phyloP scores from a whole-genome alignment of 2,113 vertebrate species.

The Spea multiplicata region DNA sequence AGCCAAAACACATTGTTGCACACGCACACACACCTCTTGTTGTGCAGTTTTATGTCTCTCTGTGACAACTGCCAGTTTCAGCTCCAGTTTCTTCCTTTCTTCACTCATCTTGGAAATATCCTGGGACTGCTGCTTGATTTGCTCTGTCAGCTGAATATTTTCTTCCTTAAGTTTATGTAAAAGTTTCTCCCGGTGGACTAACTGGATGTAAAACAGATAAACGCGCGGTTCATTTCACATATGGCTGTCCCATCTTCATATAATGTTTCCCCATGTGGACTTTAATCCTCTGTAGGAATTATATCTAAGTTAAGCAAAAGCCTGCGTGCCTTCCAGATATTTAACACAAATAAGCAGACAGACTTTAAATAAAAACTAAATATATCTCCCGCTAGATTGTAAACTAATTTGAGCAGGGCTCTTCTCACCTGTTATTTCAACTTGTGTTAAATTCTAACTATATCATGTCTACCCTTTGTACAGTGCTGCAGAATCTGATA shows the following conservation, averaged over 20 bases:
- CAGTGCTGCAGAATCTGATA: no score
- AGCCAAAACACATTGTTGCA: neutral
- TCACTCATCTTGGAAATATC: conserved; percentile 54
- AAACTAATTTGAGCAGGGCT: neutral
- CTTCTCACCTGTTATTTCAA: no score
- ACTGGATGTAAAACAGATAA: conserved; percentile 49
- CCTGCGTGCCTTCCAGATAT: conserved; percentile 29
- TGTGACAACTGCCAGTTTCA: conserved; percentile 59
- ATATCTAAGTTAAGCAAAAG: conserved; percentile 30
- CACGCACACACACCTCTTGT: conserved; percentile 55
- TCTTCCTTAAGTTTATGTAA: conserved; percentile 58
- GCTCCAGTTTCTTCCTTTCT: conserved; percentile 60
- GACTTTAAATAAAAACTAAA: neutral
- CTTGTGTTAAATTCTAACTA: no score
- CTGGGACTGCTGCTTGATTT: conserved; percentile 57
- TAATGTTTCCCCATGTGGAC: conserved; percentile 20
- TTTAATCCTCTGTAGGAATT: conserved; percentile 30
- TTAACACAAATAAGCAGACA: conserved; percentile 12
- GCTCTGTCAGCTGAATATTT: conserved; percentile 52
- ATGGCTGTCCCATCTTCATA: conserved; percentile 45
- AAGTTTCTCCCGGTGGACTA: conserved; percentile 54
- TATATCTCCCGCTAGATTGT: neutral
- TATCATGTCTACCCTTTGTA: no score
- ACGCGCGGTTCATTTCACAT: conserved; percentile 48
- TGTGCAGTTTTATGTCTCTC: conserved; percentile 57